phyloP scores from a whole-genome alignment of 2,888 invertebrate species.

The Drosophila paracracens region DNA sequence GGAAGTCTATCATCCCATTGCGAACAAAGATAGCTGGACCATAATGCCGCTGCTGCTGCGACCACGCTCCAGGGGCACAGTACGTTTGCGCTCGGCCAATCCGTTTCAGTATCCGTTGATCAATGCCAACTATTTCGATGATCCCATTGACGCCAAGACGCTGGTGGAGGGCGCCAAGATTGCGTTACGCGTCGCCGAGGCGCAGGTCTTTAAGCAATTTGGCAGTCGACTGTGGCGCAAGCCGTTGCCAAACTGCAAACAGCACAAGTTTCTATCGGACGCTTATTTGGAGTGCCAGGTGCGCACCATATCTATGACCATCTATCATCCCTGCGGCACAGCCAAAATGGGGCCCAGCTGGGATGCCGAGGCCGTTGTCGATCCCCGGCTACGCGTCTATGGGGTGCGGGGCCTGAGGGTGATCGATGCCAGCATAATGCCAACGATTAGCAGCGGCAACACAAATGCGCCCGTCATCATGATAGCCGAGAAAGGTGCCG shows the following conservation, averaged over 20 bases:
- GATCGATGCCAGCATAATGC: constrained; percentile 61
- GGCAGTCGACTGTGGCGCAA: constrained; percentile 91
- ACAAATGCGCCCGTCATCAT: constrained; percentile 96
- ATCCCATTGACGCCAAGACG: constrained; percentile 91
- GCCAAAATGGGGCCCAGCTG: constrained; percentile 94
- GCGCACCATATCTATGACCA: constrained; percentile 94
- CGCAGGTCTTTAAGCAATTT: constrained; percentile 92
- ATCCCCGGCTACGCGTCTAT: constrained; percentile 91
- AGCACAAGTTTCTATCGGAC: constrained; percentile 90
- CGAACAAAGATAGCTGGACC: constrained; percentile 90
- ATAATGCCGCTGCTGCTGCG: constrained; percentile 93
- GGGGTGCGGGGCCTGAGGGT: constrained; percentile 89
- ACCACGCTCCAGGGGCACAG: constrained; percentile 92
- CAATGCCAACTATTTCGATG: constrained; percentile 96
- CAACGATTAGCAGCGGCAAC: constrained; percentile 88
- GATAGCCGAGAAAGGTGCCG: constrained; percentile 95
- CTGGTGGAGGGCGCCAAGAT: constrained; percentile 94
- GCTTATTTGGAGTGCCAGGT: constrained; percentile 95
- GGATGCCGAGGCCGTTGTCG: constrained; percentile 93
- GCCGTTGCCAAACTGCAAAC: constrained; percentile 92
- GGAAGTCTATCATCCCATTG: constrained; percentile 92
- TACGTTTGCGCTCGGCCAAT: constrained; percentile 91
- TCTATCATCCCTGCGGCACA: constrained; percentile 95
- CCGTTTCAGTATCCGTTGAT: constrained; percentile 95
- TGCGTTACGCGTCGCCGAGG: constrained; percentile 90